These are phyloP conservation scores for Apodemia mormo DNA, from an alignment of 2,888 invertebrate genomes.

Conservation along the genomic window DNA sequence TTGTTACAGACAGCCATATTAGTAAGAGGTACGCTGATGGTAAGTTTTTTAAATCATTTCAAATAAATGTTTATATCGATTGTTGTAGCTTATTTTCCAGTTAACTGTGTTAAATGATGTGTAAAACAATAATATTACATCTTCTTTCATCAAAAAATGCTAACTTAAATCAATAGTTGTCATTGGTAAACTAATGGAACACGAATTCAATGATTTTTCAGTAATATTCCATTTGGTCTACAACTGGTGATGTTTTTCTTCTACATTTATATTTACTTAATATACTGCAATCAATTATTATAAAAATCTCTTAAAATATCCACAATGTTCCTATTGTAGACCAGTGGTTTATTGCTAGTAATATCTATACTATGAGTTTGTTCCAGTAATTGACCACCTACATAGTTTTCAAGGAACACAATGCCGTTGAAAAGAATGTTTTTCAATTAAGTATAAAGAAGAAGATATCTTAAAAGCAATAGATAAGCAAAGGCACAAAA, in stretches of 20 bases:
- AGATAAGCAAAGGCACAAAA: constrained; percentile 9
- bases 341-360: constrained; percentile 27
- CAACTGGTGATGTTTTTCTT: constrained; percentile 24
- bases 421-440: constrained; percentile 13
- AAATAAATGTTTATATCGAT: constrained; percentile 18
- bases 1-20: background rate
- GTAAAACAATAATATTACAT: constrained; percentile 8
- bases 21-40: background rate
- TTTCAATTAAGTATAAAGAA: background rate
- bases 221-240: constrained; percentile 28
- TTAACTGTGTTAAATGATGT: constrained; percentile 9
- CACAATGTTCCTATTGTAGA: constrained; percentile 23
- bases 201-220: constrained; percentile 27
- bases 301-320: constrained; percentile 13
- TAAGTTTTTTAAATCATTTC: constrained; percentile 5
- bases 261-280: constrained; percentile 6
- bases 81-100: background rate
- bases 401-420: constrained; percentile 15
- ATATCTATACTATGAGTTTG: constrained; percentile 25
- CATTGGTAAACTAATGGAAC: constrained; percentile 29
- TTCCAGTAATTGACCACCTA: constrained; percentile 23
- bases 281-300: constrained; percentile 14
- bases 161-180: constrained; percentile 28
- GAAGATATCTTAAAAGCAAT: constrained; percentile 15
- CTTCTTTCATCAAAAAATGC: constrained; percentile 30